A percentile compares a stretch with the other conserved stretches of the same genome.
Conservation (phyloP, 2,113 vertebrate genomes). For the Ptychochromis oligacanthus region DNA sequence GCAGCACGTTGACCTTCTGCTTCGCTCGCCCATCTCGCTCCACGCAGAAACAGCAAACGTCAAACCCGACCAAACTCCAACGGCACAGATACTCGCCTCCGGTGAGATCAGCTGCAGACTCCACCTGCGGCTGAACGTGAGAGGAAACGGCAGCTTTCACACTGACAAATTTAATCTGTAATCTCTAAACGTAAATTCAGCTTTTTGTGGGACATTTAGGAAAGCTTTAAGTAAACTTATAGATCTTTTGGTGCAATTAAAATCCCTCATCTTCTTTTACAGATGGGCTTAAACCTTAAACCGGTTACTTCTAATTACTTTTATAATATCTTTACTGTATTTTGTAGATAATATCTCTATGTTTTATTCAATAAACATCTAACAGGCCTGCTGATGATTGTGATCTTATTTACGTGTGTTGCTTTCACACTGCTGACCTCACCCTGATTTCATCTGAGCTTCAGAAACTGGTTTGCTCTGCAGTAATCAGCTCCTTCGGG, state of each 20-base stretch:
- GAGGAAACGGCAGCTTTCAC: background rate
- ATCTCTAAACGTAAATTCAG: slow-evolving; percentile 4
- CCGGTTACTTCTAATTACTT: slow-evolving; percentile 1
- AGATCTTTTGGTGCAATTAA: slow-evolving; percentile 37
- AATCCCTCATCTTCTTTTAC: slow-evolving; percentile 1
- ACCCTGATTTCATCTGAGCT: background rate
- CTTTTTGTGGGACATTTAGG: slow-evolving; percentile 1
- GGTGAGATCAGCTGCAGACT: slow-evolving; percentile 73
- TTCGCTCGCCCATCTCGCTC: slow-evolving; percentile 88
- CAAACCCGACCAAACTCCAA: slow-evolving; percentile 85
- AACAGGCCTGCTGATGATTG: background rate
- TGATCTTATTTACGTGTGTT: background rate
- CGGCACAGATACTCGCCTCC: slow-evolving; percentile 74
- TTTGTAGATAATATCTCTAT: slow-evolving; percentile 42
- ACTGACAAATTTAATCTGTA: slow-evolving; percentile 1
- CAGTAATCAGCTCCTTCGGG: background rate
- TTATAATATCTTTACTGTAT: slow-evolving; percentile 42
- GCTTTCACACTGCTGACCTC: background rate
- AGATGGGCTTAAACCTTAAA: slow-evolving; percentile 5
- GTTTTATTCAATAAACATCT: slow-evolving; percentile 55
- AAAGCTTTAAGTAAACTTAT: background rate
- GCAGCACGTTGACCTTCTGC: slow-evolving; percentile 90
- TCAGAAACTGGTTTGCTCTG: slow-evolving; percentile 6
- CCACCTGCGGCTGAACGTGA: slow-evolving; percentile 71
- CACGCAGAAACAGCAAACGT: slow-evolving; percentile 81